A percentile compares a stretch with the other conserved stretches of the same genome.
These are phyloP conservation scores for Drosophila neotestacea DNA, from an alignment of 2,888 invertebrate species.

Conservation along the genomic window DNA sequence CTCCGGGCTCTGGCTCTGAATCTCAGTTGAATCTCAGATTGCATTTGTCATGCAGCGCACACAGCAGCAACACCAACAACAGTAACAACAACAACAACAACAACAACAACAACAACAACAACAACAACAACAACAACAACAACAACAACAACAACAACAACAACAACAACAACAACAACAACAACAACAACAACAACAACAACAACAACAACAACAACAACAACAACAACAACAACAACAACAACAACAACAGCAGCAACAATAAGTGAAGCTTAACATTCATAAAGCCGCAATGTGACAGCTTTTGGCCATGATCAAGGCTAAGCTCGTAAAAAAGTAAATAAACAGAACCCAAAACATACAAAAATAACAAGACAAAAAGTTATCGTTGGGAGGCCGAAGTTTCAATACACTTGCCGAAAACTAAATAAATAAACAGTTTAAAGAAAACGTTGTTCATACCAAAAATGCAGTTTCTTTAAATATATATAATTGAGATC, in stretches of 20 bases:
- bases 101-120: conserved; percentile 22
- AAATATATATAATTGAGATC: no score
- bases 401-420: background rate
- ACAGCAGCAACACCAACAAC: conserved; percentile 16
- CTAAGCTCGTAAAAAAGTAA: conserved; percentile 47
- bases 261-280: conserved; percentile 31
- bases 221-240: conserved; percentile 16
- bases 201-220: conserved; percentile 15
- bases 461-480: no score
- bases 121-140: no score
- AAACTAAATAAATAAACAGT: no score
- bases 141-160: conserved; percentile 23
- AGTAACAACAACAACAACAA: conserved; percentile 22
- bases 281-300: conserved; percentile 57
- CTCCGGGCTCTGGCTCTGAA: conserved; percentile 6
- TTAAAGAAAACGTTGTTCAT: no score
- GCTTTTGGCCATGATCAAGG: conserved; percentile 63
- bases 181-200: conserved; percentile 17
- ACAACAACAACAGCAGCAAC: conserved; percentile 12
- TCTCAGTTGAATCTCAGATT: conserved; percentile 33
- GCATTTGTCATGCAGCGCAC: conserved; percentile 62
- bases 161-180: conserved; percentile 17
- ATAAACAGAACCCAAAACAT: conserved; percentile 21
- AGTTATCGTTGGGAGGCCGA: background rate
- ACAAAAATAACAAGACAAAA: background rate